Conservation (phyloP, 2,797 vertebrate species). For the Pseudotriccus pelzelni region DNA sequence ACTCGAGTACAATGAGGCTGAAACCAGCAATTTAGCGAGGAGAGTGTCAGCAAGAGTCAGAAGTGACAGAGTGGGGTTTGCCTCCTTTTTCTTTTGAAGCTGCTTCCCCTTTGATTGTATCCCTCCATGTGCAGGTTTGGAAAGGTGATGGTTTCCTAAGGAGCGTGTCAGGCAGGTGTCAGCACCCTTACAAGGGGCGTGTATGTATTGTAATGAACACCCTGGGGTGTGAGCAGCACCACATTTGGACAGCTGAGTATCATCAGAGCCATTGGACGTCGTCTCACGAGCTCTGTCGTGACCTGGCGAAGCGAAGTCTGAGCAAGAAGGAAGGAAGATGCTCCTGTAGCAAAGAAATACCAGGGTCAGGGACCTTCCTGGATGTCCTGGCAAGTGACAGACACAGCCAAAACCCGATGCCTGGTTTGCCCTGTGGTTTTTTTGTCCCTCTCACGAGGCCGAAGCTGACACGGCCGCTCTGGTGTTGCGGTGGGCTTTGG, state of each 20-base stretch:
- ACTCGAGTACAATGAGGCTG: not conserved
- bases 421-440: not conserved
- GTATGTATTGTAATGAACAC: fast-evolving
- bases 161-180: not conserved
- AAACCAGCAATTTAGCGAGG: not conserved
- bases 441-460: fast-evolving
- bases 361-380: not conserved
- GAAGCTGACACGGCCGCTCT: not conserved
- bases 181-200: not conserved
- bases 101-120: conserved; percentile 21
- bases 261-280: not conserved
- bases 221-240: fast-evolving
- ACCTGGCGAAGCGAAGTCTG: not conserved
- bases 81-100: not conserved
- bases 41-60: not conserved
- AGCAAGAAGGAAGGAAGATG: not conserved
- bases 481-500: not conserved
- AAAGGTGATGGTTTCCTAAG: not conserved
- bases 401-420: not conserved
- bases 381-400: not conserved
- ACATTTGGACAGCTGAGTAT: not conserved
- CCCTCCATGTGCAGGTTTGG: not conserved
- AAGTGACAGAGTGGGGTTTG: not conserved
- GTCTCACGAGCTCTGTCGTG: not conserved
- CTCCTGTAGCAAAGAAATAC: not conserved